Percentiles rank a stretch among this genome's conserved stretches.
Conservation (phyloP, 1,140 invertebrate species). For the Sarcophaga bullata region DNA sequence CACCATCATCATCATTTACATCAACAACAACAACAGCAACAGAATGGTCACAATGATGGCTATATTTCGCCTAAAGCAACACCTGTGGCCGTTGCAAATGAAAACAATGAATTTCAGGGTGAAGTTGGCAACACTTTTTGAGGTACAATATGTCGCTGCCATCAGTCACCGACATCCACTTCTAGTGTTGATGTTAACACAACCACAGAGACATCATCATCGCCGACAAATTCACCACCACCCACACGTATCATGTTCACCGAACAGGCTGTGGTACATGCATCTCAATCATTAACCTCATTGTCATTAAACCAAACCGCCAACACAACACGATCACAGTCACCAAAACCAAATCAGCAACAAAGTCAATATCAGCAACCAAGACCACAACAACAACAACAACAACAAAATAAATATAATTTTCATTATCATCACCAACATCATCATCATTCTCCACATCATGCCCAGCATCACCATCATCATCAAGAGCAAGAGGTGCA, state of each 20-base stretch:
- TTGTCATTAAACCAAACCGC: slow-evolving; percentile 1
- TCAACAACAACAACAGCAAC: slow-evolving; percentile 51
- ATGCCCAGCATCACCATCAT: neutral
- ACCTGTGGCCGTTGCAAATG: neutral
- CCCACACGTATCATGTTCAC: slow-evolving; percentile 53
- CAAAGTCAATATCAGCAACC: neutral
- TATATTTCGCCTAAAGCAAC: slow-evolving; percentile 36
- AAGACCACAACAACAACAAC: slow-evolving; percentile 28
- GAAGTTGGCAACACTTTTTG: slow-evolving; percentile 61
- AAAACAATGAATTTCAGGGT: slow-evolving; percentile 45
- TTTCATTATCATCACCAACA: neutral
- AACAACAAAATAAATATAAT: slow-evolving; percentile 25
- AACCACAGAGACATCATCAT: slow-evolving; percentile 58
- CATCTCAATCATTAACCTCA: slow-evolving; percentile 47
- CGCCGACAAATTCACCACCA: slow-evolving; percentile 54
- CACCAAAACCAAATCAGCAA: neutral
- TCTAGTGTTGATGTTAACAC: slow-evolving; percentile 42
- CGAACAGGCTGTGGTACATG: slow-evolving; percentile 59
- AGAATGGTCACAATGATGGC: slow-evolving; percentile 46
- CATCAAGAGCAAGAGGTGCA: neutral
- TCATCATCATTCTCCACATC: slow-evolving; percentile 3
- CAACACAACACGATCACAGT: slow-evolving; percentile 16
- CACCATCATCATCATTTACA: slow-evolving; percentile 46
- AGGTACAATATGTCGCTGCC: slow-evolving; percentile 66
- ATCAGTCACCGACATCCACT: slow-evolving; percentile 57